A percentile compares a stretch with the other conserved stretches of the same genome.
phyloP scores from a whole-genome alignment of 2,797 vertebrate genomes.

The Typhlichthys eigenmanni region DNA sequence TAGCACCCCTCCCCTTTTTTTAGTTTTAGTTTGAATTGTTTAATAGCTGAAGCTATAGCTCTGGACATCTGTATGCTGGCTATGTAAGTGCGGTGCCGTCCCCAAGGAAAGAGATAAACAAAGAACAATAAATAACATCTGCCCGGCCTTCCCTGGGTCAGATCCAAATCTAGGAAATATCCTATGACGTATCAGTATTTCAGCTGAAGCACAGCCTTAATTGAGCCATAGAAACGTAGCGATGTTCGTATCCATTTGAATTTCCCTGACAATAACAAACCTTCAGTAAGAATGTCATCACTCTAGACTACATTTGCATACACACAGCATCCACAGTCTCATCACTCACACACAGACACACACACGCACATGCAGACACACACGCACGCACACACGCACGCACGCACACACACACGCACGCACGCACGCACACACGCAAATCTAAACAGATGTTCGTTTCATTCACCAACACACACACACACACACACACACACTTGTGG shows the following conservation, averaged over 20 bases:
- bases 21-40: background rate
- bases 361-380: conserved; percentile 22
- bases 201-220: conserved; percentile 40
- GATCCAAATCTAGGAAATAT: conserved; percentile 63
- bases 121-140: conserved; percentile 79
- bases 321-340: background rate
- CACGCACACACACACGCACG: background rate
- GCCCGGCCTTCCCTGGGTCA: conserved; percentile 65
- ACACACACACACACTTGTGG: conserved; percentile 67
- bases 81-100: conserved; percentile 59
- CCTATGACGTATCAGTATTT: conserved; percentile 66
- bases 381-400: conserved; percentile 1
- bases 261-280: conserved; percentile 64
- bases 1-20: background rate
- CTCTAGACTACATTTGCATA: conserved; percentile 64
- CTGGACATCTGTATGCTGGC: conserved; percentile 64
- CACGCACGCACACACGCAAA: background rate
- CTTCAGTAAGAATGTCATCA: conserved; percentile 65
- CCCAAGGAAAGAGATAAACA: conserved; percentile 65
- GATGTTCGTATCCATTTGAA: conserved; percentile 59
- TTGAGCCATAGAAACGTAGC: conserved; percentile 58
- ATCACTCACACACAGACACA: background rate
- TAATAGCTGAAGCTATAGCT: conserved; percentile 37
- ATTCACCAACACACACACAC: background rate
- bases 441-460: background rate